Evolutionary conservation across 2,888 invertebrate genomes (phyloP).

Genomic region (Steinernema carpocapsae): DNA sequence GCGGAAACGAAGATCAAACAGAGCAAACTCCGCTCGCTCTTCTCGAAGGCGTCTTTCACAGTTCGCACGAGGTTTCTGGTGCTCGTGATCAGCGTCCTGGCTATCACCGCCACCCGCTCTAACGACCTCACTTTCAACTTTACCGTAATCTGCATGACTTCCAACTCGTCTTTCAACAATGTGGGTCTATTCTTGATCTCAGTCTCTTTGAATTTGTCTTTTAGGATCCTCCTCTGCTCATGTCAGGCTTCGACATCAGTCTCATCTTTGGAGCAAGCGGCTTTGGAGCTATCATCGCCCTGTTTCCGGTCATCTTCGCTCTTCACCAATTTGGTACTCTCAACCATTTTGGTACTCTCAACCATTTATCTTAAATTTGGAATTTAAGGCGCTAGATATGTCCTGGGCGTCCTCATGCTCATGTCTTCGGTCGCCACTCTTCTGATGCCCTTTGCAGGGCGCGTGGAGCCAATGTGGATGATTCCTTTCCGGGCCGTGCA

Average conservation of each 20-base stretch:
- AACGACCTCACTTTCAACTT: conserved; percentile 57
- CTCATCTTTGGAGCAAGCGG: background rate
- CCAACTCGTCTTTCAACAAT: conserved; percentile 45
- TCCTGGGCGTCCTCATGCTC: conserved; percentile 44
- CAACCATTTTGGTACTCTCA: too few relatives aligned
- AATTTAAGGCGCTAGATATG: conserved; percentile 34
- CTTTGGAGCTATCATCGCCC: conserved; percentile 41
- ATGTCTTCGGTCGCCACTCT: conserved; percentile 47
- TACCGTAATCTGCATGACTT: conserved; percentile 56
- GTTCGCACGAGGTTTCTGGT: conserved; percentile 45
- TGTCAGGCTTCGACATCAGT: conserved; percentile 37
- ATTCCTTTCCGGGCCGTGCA: conserved; percentile 39
- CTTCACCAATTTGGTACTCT: conserved; percentile 39
- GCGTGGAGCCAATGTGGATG: conserved; percentile 38
- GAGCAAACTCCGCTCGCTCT: background rate
- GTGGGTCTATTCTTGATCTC: conserved; percentile 16
- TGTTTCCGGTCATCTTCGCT: conserved; percentile 41
- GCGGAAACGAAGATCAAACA: background rate
- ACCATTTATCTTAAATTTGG: too few relatives aligned
- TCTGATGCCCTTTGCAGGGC: conserved; percentile 39
- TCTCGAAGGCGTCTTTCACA: background rate
- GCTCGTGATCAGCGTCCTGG: conserved; percentile 47
- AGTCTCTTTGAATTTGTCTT: background rate
- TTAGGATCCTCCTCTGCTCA: conserved; percentile 42
- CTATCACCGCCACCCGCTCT: conserved; percentile 50